A percentile compares a stretch with the other conserved stretches of the same genome.
Conservation (phyloP, 2,797 vertebrate genomes). For the Gorsachius magnificus region DNA sequence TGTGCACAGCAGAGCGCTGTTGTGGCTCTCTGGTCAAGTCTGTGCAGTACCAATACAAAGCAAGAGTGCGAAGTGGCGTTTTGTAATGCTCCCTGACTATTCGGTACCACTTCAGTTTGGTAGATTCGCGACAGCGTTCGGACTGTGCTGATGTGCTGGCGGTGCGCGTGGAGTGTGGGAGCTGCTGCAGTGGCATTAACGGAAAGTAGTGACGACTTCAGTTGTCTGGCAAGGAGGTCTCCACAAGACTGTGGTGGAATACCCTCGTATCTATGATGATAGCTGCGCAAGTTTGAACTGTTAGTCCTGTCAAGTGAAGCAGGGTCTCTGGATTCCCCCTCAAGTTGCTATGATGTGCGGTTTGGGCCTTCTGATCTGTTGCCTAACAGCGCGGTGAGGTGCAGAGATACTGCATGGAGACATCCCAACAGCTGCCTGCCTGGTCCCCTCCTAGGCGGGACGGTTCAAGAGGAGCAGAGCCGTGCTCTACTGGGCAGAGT, state of each 20-base stretch:
- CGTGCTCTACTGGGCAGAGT: neutral
- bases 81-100: neutral
- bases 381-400: neutral
- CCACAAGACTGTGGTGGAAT: neutral
- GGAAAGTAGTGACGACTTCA: neutral
- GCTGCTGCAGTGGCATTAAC: neutral
- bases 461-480: neutral
- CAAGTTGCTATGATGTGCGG: neutral
- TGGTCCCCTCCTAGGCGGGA: neutral
- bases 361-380: neutral
- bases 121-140: neutral
- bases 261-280: neutral
- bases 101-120: neutral
- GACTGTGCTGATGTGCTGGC: neutral
- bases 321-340: neutral
- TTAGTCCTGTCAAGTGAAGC: neutral
- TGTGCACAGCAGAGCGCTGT: accelerated
- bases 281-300: neutral
- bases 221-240: neutral
- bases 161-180: neutral
- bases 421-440: neutral
- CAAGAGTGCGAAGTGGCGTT: neutral
- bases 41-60: neutral
- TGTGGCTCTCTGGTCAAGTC: neutral
- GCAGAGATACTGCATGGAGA: neutral